Percentiles rank a stretch among this genome's conserved stretches.
phyloP scores from a whole-genome alignment of 2,888 invertebrate species.

The Eudemis profundana region DNA sequence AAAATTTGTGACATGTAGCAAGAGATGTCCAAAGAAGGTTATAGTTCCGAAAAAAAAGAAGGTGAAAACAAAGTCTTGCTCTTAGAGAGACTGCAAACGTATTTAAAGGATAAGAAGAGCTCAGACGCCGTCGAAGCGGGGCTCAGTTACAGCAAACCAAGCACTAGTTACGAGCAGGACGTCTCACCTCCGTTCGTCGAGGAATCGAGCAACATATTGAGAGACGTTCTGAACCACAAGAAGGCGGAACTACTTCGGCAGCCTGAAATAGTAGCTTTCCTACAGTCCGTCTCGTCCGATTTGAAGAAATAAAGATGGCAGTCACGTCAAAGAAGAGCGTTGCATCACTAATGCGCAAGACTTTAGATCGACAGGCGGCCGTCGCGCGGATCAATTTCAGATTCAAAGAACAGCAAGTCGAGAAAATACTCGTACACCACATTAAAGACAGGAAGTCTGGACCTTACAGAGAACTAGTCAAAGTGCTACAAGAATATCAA shows the following conservation, averaged over 20 bases:
- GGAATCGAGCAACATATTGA: slow-evolving; percentile 73
- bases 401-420: slow-evolving; percentile 76
- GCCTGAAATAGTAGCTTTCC: slow-evolving; percentile 76
- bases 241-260: slow-evolving; percentile 78
- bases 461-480: slow-evolving; percentile 78
- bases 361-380: slow-evolving; percentile 72
- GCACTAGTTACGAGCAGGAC: slow-evolving; percentile 71
- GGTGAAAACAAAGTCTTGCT: slow-evolving; percentile 77
- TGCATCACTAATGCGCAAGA: slow-evolving; percentile 76
- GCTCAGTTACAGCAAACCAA: slow-evolving; percentile 69
- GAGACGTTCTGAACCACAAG: slow-evolving; percentile 79
- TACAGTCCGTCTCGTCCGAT: slow-evolving; percentile 74
- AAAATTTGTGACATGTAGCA: slow-evolving; percentile 56
- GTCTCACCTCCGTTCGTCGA: slow-evolving; percentile 61
- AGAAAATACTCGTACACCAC: slow-evolving; percentile 72
- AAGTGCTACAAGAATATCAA: slow-evolving; percentile 72
- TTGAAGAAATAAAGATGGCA: slow-evolving; percentile 78
- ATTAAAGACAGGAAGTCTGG: slow-evolving; percentile 67
- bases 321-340: slow-evolving; percentile 72
- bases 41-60: slow-evolving; percentile 80
- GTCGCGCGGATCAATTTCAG: slow-evolving; percentile 72
- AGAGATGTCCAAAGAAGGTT: slow-evolving; percentile 83
- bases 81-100: slow-evolving; percentile 78
- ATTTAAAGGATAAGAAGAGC: slow-evolving; percentile 78
- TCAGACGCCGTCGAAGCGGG: slow-evolving; percentile 66